phyloP scores from a whole-genome alignment of 2,888 invertebrate genomes.

The Agrilus mali region DNA sequence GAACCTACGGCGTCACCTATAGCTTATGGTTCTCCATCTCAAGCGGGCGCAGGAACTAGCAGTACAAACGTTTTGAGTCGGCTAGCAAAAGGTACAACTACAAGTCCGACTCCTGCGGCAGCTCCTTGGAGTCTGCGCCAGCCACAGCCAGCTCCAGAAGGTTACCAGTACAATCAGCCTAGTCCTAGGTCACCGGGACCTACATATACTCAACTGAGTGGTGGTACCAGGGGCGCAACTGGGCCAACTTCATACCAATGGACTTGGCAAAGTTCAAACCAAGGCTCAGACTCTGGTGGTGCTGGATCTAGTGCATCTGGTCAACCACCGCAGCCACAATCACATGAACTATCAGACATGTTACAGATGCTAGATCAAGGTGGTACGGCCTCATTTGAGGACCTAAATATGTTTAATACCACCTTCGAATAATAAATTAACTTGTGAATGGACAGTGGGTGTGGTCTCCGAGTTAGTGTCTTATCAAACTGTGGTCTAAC shows the following conservation, averaged over 20 bases:
- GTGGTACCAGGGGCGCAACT: conserved; percentile 36
- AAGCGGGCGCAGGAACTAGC: conserved; percentile 46
- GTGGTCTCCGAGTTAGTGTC: conserved; percentile 12
- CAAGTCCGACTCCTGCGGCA: conserved; percentile 59
- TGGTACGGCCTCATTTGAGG: conserved; percentile 73
- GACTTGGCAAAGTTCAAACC: conserved; percentile 33
- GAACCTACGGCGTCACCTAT: conserved; percentile 67
- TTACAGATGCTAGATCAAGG: conserved; percentile 83
- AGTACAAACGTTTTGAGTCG: conserved; percentile 47
- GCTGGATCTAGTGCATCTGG: conserved; percentile 38
- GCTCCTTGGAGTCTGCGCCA: conserved; percentile 52
- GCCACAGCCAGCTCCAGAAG: conserved; percentile 52
- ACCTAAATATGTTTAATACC: conserved; percentile 82
- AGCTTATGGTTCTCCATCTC: conserved; percentile 49
- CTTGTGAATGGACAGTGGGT: conserved; percentile 6
- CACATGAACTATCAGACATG: conserved; percentile 83
- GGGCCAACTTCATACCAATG: conserved; percentile 29
- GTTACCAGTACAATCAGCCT: conserved; percentile 50
- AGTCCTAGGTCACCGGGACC: conserved; percentile 82
- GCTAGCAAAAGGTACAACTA: conserved; percentile 53
- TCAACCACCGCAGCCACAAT: conserved; percentile 54
- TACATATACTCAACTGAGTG: conserved; percentile 67
- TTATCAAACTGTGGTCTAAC: conserved; percentile 8
- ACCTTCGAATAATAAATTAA: conserved; percentile 45
- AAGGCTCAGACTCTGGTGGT: conserved; percentile 34